Conservation (phyloP, 1,140 invertebrate genomes). For the Leptinotarsa texana region DNA sequence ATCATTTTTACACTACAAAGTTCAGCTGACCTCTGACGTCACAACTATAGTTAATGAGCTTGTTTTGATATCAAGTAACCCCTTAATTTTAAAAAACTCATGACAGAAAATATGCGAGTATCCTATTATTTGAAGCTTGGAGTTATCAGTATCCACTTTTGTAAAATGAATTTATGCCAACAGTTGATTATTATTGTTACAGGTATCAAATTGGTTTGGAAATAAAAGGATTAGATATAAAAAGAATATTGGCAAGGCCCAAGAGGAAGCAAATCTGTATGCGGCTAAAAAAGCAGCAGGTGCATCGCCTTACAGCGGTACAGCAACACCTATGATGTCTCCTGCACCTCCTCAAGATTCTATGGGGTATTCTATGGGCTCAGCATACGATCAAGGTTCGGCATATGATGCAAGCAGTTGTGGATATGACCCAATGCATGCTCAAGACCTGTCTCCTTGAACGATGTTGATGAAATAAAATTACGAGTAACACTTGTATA, state of each 20-base stretch:
- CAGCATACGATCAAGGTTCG: conserved; percentile 81
- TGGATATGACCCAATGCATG: conserved; percentile 81
- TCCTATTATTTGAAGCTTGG: background rate
- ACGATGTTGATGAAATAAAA: background rate
- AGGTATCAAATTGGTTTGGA: conserved; percentile 98
- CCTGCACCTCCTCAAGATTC: conserved; percentile 87
- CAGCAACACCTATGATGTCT: conserved; percentile 91
- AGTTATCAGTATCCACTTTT: background rate
- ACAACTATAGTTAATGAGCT: too few species aligned
- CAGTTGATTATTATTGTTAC: conserved; percentile 3
- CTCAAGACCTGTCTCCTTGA: conserved; percentile 46
- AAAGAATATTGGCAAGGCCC: conserved; percentile 99
- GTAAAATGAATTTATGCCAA: too few species aligned
- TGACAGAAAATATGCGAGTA: background rate
- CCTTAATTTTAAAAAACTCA: too few species aligned
- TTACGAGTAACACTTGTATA: background rate
- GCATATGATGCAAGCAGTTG: conserved; percentile 84
- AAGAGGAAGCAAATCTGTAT: conserved; percentile 99
- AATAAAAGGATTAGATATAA: conserved; percentile 99
- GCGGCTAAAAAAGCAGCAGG: conserved; percentile 98
- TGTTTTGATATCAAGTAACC: too few species aligned
- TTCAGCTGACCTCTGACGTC: too few species aligned
- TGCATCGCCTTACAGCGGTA: conserved; percentile 88
- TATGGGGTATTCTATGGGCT: conserved; percentile 86
- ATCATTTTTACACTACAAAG: too few species aligned